Base-by-base conservation (phyloP, 2,888 invertebrate species). In the Ellobium chinense region DNA sequence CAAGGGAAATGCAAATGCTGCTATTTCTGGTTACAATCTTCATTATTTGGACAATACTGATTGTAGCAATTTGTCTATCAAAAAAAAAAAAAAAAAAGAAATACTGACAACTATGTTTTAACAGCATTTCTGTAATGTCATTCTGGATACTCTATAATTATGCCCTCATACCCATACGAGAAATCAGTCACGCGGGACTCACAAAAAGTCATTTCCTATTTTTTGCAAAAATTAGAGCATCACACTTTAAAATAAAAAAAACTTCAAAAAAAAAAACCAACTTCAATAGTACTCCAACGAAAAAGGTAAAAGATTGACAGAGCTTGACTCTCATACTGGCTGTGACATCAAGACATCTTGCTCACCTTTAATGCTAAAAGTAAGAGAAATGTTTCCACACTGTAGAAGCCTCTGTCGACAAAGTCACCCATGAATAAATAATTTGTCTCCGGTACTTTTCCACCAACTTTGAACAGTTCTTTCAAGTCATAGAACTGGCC, bases 391-490 rank as follows among this genome's bases (percentile, higher is more conserved):
- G 99, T 99, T 94, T 99, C 99, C 21, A 99, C 99, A 91, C 98
- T 98, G 94, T 98, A 99, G 94, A 99, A 99, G 62, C 99, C 99
- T 94, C 99, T 95, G 93, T 99, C 99, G 14, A 99, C 99, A 94
- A 99, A 99, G 93, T 99, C 99, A 29, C 99, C 99, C 97, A 99
- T 98, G 92, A 99, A 99, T 83, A 99, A 94, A 93, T 99, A 99
- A 94, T 99, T 99, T 85, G 99, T 99, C 93, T 99, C 98, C 21
- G 99, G 99, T 76, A 99, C 98, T 95, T 99, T 98, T 31, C 99
- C 99, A 62, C 99, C 99, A 34, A 99, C 99, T 95, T 98, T 98
- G 86, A 93, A 93, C 54, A 93, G 83, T 85, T 93, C 93, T 82
- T 92, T 99, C 68, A 99, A 94, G 94, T 99, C 99, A 94, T 99